Percentiles rank a stretch among this genome's conserved stretches.
These are phyloP conservation scores for Ophioderma brevispina DNA, from an alignment of 35 echinoderm and acorn worm species.

Conservation along the genomic window DNA sequence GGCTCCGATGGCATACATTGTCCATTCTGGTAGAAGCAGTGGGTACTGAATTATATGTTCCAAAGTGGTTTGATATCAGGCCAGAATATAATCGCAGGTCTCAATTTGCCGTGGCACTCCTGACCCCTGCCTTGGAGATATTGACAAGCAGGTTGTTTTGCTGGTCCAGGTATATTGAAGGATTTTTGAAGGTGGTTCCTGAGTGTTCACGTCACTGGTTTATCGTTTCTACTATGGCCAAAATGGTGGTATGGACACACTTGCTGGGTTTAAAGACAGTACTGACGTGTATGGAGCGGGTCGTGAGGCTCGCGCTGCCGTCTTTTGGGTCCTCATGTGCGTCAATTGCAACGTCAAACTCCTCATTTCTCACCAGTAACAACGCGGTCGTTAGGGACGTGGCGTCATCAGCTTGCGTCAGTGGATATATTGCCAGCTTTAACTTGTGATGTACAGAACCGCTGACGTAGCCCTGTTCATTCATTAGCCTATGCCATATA, in stretches of 20 bases:
- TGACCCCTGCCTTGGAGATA: neutral
- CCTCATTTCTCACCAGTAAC: constrained; percentile 9
- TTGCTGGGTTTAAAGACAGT: neutral
- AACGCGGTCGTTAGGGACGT: constrained; percentile 11
- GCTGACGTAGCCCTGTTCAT: neutral
- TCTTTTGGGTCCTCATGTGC: constrained; percentile 12
- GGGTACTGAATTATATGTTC: too few species aligned
- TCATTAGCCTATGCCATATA: neutral
- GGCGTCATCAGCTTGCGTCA: constrained; percentile 8
- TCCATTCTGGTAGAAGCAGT: too few species aligned
- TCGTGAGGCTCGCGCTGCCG: neutral
- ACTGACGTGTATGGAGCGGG: neutral
- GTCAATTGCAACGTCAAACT: constrained; percentile 8
- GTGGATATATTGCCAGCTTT: neutral
- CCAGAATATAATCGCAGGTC: neutral
- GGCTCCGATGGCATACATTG: too few species aligned
- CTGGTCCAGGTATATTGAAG: neutral
- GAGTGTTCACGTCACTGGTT: neutral
- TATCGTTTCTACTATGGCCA: neutral
- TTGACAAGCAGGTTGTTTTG: neutral
- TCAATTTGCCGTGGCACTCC: neutral
- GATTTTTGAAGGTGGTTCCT: constrained; percentile 9
- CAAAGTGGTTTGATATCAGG: too few species aligned
- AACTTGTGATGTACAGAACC: neutral
- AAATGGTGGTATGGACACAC: constrained; percentile 3